Conservation (phyloP, 2,888 invertebrate genomes). For the Lithophane semibrunnea region DNA sequence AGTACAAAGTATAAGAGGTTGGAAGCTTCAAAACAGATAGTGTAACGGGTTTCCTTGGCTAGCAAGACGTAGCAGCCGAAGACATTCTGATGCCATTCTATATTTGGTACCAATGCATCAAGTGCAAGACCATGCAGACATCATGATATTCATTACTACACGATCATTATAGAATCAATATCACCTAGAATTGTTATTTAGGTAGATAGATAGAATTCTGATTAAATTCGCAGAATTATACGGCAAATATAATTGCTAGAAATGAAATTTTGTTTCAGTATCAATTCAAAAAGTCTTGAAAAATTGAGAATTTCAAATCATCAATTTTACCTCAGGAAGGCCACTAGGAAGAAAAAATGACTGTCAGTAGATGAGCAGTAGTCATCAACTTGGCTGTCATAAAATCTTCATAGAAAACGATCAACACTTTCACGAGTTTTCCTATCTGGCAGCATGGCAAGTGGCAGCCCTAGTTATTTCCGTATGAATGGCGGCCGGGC, state of each 20-base stretch:
- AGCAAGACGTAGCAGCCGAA: conserved; percentile 28
- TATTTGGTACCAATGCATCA: conserved; percentile 30
- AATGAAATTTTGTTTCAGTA: background rate
- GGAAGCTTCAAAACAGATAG: background rate
- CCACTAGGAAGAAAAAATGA: background rate
- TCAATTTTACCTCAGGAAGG: background rate
- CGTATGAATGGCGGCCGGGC: conserved; percentile 79
- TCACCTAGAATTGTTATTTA: background rate
- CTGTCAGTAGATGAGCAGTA: background rate
- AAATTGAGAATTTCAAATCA: background rate
- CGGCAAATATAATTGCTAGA: background rate
- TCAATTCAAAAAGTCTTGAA: background rate
- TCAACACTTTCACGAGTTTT: conserved; percentile 16
- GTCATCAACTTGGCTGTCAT: background rate
- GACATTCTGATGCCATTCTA: conserved; percentile 34
- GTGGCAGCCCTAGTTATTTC: conserved; percentile 75
- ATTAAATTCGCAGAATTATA: background rate
- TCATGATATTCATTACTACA: background rate
- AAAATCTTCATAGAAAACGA: conserved; percentile 9
- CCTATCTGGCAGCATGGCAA: conserved; percentile 24
- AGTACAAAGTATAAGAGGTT: too few relatives aligned
- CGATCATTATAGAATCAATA: background rate
- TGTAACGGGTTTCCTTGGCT: conserved; percentile 12
- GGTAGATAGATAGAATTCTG: background rate
- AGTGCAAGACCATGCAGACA: conserved; percentile 15